Conservation (phyloP, 2,113 vertebrate genomes). For the Tyrannus savana region DNA sequence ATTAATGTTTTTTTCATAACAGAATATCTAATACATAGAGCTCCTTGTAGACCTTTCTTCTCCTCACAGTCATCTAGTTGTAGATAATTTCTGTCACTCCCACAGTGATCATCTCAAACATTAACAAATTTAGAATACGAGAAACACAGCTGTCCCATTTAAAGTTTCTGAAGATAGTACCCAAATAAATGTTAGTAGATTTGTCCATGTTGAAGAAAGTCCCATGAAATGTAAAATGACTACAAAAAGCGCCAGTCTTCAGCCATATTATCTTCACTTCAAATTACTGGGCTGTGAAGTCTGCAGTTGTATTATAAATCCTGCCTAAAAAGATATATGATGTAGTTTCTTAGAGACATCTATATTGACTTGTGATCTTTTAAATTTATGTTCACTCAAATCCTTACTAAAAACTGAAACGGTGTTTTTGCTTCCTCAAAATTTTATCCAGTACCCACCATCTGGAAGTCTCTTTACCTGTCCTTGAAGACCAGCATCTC, state of each 20-base stretch:
- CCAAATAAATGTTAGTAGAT: neutral
- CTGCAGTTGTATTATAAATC: neutral
- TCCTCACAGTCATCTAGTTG: neutral
- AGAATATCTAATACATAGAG: neutral
- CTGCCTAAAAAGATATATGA: neutral
- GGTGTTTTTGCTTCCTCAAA: neutral
- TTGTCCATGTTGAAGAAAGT: neutral
- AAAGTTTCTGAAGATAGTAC: neutral
- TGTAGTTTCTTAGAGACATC: neutral
- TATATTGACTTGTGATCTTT: neutral
- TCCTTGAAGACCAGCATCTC: constrained; percentile 91
- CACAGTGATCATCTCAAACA: neutral
- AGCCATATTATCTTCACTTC: neutral
- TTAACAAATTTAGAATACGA: neutral
- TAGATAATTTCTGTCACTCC: neutral
- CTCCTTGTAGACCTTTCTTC: neutral
- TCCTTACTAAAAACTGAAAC: neutral
- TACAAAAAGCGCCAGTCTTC: neutral
- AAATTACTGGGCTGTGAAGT: neutral
- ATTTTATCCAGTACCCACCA: neutral
- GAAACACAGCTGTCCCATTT: neutral
- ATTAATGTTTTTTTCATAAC: neutral
- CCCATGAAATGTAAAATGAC: neutral
- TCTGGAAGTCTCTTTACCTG: constrained; percentile 71
- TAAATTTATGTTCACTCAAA: neutral